Evolutionary conservation across 2,888 invertebrate genomes (phyloP).

Genomic region (Drosophila ochracea): DNA sequence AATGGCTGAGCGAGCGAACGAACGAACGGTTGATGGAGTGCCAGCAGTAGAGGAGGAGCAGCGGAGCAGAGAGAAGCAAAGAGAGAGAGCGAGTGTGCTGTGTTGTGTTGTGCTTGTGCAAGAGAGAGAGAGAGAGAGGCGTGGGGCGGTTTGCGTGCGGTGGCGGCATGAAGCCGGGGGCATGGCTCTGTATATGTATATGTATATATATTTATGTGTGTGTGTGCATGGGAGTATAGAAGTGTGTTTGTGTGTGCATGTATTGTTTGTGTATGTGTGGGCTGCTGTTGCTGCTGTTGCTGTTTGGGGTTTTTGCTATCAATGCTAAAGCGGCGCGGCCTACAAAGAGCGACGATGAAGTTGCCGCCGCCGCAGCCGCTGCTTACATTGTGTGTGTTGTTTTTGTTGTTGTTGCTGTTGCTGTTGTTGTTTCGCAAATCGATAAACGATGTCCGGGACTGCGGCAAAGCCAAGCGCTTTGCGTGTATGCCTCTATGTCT

Average conservation of each 20-base stretch:
- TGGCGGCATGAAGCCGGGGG: constrained; percentile 49
- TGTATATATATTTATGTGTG: constrained; percentile 28
- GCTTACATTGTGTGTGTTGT: constrained; percentile 28
- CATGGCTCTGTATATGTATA: constrained; percentile 42
- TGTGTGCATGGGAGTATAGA: constrained; percentile 49
- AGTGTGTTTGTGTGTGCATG: constrained; percentile 20
- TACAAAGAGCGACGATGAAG: constrained; percentile 57
- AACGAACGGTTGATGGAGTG: constrained; percentile 18
- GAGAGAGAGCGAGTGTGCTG: constrained; percentile 1
- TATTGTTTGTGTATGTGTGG: constrained; percentile 24
- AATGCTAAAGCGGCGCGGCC: constrained; percentile 66
- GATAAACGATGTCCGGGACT: constrained; percentile 79
- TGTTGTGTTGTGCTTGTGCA: not conserved
- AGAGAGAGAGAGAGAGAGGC: constrained; percentile 9
- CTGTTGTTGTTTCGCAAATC: constrained; percentile 64
- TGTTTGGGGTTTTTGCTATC: constrained; percentile 60
- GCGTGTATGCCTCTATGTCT: constrained; percentile 55
- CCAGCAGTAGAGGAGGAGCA: constrained; percentile 13
- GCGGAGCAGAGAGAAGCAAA: not conserved
- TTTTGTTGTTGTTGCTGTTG: constrained; percentile 37
- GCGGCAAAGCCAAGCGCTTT: constrained; percentile 66
- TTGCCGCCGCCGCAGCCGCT: constrained; percentile 33
- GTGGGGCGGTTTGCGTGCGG: constrained; percentile 62
- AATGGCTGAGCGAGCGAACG: constrained; percentile 61
- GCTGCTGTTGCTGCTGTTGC: constrained; percentile 36